phyloP scores from a whole-genome alignment of 2,888 invertebrate species.

The Opisthograptis luteolata region DNA sequence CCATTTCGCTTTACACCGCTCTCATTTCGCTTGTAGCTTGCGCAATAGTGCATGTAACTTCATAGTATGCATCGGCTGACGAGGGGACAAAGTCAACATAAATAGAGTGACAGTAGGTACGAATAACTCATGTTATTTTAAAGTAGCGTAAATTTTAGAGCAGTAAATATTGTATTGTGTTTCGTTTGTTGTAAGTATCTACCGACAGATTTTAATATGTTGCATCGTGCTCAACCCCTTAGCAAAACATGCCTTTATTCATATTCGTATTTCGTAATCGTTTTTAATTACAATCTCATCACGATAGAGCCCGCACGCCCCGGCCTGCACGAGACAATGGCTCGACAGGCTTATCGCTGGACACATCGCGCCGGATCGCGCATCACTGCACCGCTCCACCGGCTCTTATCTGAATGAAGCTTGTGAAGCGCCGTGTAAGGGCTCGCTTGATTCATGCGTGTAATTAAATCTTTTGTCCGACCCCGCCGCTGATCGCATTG shows the following conservation, averaged over 20 bases:
- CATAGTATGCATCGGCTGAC: too few relatives aligned
- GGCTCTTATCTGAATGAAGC: conserved; percentile 58
- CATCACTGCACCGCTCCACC: conserved; percentile 62
- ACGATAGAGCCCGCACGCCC: conserved; percentile 67
- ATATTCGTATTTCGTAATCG: conserved; percentile 31
- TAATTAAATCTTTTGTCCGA: conserved; percentile 83
- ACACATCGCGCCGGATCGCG: conserved; percentile 60
- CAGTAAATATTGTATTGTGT: too few relatives aligned
- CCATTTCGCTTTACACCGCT: neutral
- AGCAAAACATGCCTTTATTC: conserved; percentile 18
- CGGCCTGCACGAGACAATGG: conserved; percentile 61
- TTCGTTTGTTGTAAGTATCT: neutral
- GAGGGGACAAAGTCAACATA: too few relatives aligned
- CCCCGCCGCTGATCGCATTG: conserved; percentile 63
- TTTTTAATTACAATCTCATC: conserved; percentile 63
- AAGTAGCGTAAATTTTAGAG: too few relatives aligned
- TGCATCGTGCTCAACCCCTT: neutral
- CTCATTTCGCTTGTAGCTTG: conserved; percentile 11
- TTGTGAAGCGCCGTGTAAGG: conserved; percentile 44
- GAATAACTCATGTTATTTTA: too few relatives aligned
- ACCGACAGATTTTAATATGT: neutral
- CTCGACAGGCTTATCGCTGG: conserved; percentile 56
- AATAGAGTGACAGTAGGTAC: too few relatives aligned
- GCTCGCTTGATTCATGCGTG: conserved; percentile 80
- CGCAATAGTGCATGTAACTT: conserved; percentile 19